Evolutionary conservation across 2,888 invertebrate genomes (phyloP), one percentile per base, ranked within the genome.

Genomic region (Trichogramma dendrolimi): DNA sequence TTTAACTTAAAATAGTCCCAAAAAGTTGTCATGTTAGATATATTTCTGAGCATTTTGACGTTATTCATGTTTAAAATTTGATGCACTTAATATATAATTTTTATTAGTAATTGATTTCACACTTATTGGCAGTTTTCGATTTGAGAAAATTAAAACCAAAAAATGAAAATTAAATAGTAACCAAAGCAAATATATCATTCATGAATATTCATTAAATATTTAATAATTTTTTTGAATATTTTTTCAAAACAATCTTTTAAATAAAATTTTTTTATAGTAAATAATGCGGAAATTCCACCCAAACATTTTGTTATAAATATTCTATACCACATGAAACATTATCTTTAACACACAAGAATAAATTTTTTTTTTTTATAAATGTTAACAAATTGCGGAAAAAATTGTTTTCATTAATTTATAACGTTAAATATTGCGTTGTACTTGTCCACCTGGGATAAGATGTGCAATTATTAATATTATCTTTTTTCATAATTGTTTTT

Each of bases 401-500:
- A 10, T 10, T 46, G n/a, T 46, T 46, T 46, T 10, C n/a, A n/a
- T 46, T 46, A 10, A 46, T 46, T 8, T 46, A 10, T 46, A 46
- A 46, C 3, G 46, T 46, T 2, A 27, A 27, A 27, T 27, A 27
- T 27, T 27, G 27, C 27, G 27, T 27, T 27, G 27, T 27, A 27
- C 27, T 7, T 60, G 40, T 11, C 5, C 5, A 41, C 41, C 49
- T 42, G 7, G 14, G 48, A 48, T 48, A 6, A 48, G 48, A 48
- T 6, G 14, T 11, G 14, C 10, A 48, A 48, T 56, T 58, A 52
- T 48, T 4, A 11, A 6, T 11, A 48, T 6, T 11, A 6, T 48
- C 14, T 55, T 52, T 59, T 51, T 27, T 59, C 10, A 39, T 46
- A 48, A n/a, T 39, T 55, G n/a, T 54, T 41, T 55, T 51, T 39